Evolutionary conservation across 1,140 invertebrate genomes (phyloP).

Genomic region (Tetramorium alpestre): DNA sequence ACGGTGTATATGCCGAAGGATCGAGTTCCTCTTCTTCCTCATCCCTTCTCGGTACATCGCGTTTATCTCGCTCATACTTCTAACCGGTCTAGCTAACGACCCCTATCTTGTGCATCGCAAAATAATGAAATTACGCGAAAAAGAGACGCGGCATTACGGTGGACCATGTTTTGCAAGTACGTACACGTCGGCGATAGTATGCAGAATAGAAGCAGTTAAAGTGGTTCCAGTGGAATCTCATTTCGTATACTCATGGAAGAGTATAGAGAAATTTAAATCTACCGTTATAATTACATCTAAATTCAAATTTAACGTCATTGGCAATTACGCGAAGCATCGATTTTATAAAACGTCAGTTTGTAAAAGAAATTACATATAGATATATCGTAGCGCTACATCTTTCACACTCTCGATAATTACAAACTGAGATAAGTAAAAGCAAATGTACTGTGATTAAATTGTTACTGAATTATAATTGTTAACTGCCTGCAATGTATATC

Average conservation of each 20-base stretch:
- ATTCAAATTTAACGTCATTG: background rate
- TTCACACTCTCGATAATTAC: background rate
- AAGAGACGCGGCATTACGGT: slow-evolving; percentile 62
- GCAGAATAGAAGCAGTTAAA: slow-evolving; percentile 18
- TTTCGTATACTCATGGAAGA: background rate
- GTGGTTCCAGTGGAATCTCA: slow-evolving; percentile 14
- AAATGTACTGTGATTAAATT: background rate
- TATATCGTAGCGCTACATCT: too few relatives aligned
- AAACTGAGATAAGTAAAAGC: background rate
- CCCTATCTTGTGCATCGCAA: slow-evolving; percentile 76
- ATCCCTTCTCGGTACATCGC: background rate
- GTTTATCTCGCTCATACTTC: slow-evolving; percentile 55
- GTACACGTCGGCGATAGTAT: slow-evolving; percentile 25
- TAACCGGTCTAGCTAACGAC: slow-evolving; percentile 71
- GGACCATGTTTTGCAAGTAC: slow-evolving; percentile 45
- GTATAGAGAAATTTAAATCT: slow-evolving; percentile 17
- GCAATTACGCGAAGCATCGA: background rate
- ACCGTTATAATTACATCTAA: slow-evolving; percentile 18
- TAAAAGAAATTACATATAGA: background rate
- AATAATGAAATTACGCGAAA: slow-evolving; percentile 83
- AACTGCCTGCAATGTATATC: background rate
- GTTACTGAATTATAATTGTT: background rate
- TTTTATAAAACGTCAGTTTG: background rate
- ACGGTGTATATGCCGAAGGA: slow-evolving; percentile 17
- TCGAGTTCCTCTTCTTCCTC: slow-evolving; percentile 59